Evolutionary conservation across 1,140 invertebrate genomes (phyloP).

Genomic region (Musca vetustissima): DNA sequence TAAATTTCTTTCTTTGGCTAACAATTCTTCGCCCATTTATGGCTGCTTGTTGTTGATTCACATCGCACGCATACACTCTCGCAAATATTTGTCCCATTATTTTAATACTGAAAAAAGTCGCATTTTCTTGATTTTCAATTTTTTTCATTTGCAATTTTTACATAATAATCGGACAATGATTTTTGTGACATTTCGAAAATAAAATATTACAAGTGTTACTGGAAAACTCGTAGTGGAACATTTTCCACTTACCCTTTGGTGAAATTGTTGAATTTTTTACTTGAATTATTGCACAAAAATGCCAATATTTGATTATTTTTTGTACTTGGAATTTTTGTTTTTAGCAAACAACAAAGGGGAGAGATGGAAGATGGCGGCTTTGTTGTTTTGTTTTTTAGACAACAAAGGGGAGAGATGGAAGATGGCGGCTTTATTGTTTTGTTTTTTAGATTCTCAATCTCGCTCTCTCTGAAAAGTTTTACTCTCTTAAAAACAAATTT

Average conservation of each 20-base stretch:
- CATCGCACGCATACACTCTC: too few relatives aligned
- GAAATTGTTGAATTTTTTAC: conserved; percentile 22
- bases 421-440: background rate
- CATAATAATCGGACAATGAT: conserved; percentile 19
- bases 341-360: too few relatives aligned
- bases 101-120: too few relatives aligned
- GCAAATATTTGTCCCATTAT: too few relatives aligned
- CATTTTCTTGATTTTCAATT: conserved; percentile 6
- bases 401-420: too few relatives aligned
- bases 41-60: too few relatives aligned
- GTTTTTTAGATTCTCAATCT: background rate
- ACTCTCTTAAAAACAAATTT: too few relatives aligned
- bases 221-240: conserved; percentile 20
- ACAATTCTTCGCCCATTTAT: too few relatives aligned
- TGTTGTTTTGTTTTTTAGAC: conserved; percentile 16
- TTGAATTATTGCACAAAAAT: conserved; percentile 28
- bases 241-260: conserved; percentile 28
- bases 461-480: too few relatives aligned
- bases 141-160: conserved; percentile 26
- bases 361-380: background rate
- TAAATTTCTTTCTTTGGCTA: too few relatives aligned
- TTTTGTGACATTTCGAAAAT: conserved; percentile 24
- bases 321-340: conserved; percentile 1
- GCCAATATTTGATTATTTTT: background rate
- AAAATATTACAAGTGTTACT: conserved; percentile 26